These are phyloP conservation scores for Electrona antarctica DNA, from an alignment of 2,113 vertebrate genomes.

Conservation along the genomic window DNA sequence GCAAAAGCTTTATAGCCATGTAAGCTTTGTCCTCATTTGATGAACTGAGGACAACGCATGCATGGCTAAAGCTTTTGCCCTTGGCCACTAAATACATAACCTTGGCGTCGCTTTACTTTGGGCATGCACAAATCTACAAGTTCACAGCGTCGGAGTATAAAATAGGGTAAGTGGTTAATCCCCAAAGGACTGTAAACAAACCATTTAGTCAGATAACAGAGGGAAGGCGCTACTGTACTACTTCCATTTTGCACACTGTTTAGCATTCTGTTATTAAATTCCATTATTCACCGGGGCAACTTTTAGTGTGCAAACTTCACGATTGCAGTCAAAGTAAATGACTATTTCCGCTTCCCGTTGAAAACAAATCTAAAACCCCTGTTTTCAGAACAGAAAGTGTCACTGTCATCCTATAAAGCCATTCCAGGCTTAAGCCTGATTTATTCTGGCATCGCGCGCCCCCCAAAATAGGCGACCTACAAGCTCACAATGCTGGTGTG, in stretches of 20 bases:
- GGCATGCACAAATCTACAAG: no score
- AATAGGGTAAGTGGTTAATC: slow-evolving; percentile 3
- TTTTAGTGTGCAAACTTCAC: slow-evolving; percentile 5
- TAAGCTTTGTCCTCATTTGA: not conserved
- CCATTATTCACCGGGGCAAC: slow-evolving; percentile 11
- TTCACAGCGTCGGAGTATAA: no score
- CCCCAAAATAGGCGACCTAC: no score
- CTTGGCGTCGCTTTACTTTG: no score
- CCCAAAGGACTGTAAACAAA: slow-evolving; percentile 5
- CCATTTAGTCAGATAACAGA: slow-evolving; percentile 19
- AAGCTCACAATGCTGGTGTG: no score
- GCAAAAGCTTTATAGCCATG: not conserved
- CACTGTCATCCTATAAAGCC: slow-evolving; percentile 7
- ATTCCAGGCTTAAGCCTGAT: slow-evolving; percentile 1
- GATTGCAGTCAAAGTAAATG: slow-evolving; percentile 20
- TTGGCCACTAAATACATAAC: no score
- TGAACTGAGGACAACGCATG: no score
- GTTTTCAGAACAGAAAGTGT: not conserved
- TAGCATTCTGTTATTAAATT: slow-evolving; percentile 32
- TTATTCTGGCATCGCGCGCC: no score
- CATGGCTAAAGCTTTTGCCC: no score
- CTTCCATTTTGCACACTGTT: not conserved
- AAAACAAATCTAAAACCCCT: no score
- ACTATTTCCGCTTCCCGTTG: not conserved
- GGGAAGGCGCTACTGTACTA: not conserved